Evolutionary conservation across 2,797 vertebrate genomes (phyloP), one percentile per base, ranked within the genome.

Genomic region (Anguilla marmorata): DNA sequence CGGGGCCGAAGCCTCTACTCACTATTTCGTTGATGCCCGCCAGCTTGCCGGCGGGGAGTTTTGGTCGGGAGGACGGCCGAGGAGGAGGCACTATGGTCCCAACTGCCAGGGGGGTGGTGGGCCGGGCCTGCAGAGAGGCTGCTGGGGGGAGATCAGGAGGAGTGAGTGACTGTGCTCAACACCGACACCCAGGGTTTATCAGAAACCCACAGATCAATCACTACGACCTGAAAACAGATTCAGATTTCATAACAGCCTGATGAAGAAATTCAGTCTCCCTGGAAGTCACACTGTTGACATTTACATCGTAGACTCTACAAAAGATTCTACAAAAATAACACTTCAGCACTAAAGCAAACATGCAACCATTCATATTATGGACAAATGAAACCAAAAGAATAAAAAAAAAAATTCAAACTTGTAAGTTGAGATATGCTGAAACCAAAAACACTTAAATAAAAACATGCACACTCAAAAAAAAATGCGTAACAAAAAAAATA

Each of bases 1-100:
- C 24, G 63, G 2, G 69, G 16, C 12, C 27, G 41, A 19, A 45
- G 16, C 54, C 6, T 5, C 50, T 74, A 97, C 98, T 91, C 95
- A 99, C 98, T 93, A 99, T 97, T 96, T 99, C 98, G 92, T 97
- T 98, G 94, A 99, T 99, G 84, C 98, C 98, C 89, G 96, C 96
- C 88, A 99, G 97, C 94, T 99, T 99, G 87, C 95, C 96, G 0
- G 97, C 89, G 60, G 98, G 91, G 89, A 99, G 94, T 94, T 99
- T 99, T 94, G 98, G 98, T 94, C 98, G 96, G 89, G 98, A 99
- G 91, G 97, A 96, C 90, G 98, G 98, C 84, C 98, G 96, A 50
- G 98, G 98, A 1, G 98, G 98, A 4, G 98, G 98, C 87, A 98
- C 97, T 91, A 99, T 96, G 89, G 96, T 95, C 90, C 97, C 97